Conservation (phyloP, 2,113 vertebrate species). For the Anolis carolinensis region DNA sequence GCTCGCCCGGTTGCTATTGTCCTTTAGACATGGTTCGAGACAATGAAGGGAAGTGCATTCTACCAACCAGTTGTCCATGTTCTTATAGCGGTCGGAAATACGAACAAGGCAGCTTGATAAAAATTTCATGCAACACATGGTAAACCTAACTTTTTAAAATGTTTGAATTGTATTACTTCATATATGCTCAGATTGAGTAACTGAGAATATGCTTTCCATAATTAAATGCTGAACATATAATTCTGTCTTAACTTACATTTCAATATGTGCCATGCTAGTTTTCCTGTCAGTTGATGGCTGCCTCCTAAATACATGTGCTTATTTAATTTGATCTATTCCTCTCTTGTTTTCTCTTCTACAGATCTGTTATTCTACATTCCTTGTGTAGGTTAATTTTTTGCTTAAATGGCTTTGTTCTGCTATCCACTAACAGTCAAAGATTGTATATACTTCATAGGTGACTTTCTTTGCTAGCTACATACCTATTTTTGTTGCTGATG, state of each 20-base stretch:
- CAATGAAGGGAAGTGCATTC: slow-evolving; percentile 61
- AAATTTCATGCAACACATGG: slow-evolving; percentile 68
- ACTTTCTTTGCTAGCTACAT: background rate
- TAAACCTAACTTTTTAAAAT: background rate
- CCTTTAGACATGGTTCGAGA: slow-evolving; percentile 63
- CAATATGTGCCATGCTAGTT: background rate
- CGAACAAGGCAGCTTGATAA: slow-evolving; percentile 57
- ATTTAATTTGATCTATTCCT: background rate
- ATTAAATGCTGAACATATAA: background rate
- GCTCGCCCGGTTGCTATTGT: slow-evolving; percentile 70
- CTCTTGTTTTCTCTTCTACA: background rate
- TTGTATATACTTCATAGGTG: background rate
- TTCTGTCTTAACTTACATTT: background rate
- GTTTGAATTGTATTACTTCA: background rate
- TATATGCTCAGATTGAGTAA: background rate
- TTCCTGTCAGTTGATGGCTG: background rate
- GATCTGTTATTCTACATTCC: background rate
- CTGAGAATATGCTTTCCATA: background rate
- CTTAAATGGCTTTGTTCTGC: background rate
- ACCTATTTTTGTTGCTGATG: background rate
- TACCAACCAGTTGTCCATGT: slow-evolving; percentile 66
- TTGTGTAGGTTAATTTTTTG: background rate
- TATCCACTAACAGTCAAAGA: background rate
- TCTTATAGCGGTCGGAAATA: slow-evolving; percentile 65
- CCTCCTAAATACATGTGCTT: background rate